Percentiles rank a stretch among this genome's conserved stretches.
Conservation (phyloP, 1,140 invertebrate species). For the Drosophila subobscura region DNA sequence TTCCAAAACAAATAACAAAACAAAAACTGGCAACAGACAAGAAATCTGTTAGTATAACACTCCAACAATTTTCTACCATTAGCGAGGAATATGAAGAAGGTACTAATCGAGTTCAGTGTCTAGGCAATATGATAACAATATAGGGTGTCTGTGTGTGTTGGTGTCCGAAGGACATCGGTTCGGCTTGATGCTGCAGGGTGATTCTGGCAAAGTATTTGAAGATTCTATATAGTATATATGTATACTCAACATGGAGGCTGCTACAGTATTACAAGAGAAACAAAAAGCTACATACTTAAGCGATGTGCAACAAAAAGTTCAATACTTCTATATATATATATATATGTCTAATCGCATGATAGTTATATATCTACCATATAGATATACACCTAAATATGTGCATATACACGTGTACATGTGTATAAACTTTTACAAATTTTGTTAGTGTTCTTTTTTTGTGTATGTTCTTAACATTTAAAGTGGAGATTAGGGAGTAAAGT, state of each 20-base stretch:
- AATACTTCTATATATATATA: conserved; percentile 42
- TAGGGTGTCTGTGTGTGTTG: conserved; percentile 6
- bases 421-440: conserved; percentile 36
- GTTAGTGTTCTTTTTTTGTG: conserved; percentile 67
- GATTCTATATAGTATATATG: conserved; percentile 45
- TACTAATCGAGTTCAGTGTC: conserved; percentile 27
- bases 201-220: conserved; percentile 31
- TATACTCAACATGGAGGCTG: conserved; percentile 72
- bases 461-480: conserved; percentile 54
- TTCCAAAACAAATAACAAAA: conserved; percentile 58
- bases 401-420: conserved; percentile 13
- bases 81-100: conserved; percentile 14
- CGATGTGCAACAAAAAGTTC: conserved; percentile 51
- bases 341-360: conserved; percentile 2
- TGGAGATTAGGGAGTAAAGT: too few relatives aligned
- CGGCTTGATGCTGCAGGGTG: conserved; percentile 8
- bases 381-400: conserved; percentile 29
- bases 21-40: conserved; percentile 11
- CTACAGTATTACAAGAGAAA: conserved; percentile 78
- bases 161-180: conserved; percentile 28
- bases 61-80: conserved; percentile 67
- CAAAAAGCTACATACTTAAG: conserved; percentile 42
- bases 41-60: conserved; percentile 70
- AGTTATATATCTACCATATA: conserved; percentile 36
- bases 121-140: conserved; percentile 22